phyloP scores from a whole-genome alignment of 2,888 invertebrate species.

The Latrodectus elegans region DNA sequence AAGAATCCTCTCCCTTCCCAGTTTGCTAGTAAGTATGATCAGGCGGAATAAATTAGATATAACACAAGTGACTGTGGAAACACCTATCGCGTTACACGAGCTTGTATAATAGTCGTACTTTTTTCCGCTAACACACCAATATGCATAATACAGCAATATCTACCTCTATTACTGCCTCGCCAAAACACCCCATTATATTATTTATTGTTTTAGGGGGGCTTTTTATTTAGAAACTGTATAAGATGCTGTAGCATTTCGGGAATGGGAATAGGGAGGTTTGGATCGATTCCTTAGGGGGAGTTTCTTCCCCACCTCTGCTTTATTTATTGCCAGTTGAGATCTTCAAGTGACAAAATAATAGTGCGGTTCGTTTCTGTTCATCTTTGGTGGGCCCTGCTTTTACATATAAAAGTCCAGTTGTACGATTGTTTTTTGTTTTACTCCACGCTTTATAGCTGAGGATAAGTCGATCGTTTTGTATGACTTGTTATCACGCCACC shows the following conservation, averaged over 20 bases:
- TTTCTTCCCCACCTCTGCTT: slow-evolving; percentile 19
- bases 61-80: slow-evolving; percentile 24
- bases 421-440: slow-evolving; percentile 7
- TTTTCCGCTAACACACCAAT: slow-evolving; percentile 43
- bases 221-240: slow-evolving; percentile 43
- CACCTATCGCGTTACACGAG: slow-evolving; percentile 48
- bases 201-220: slow-evolving; percentile 59
- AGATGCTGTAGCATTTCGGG: neutral
- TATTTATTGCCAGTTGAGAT: slow-evolving; percentile 51
- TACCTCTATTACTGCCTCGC: slow-evolving; percentile 33
- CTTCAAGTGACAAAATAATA: slow-evolving; percentile 52
- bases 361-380: slow-evolving; percentile 27
- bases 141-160: slow-evolving; percentile 67
- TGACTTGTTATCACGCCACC: slow-evolving; percentile 45
- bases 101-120: slow-evolving; percentile 43
- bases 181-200: slow-evolving; percentile 38
- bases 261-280: slow-evolving; percentile 17
- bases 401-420: slow-evolving; percentile 2
- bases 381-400: slow-evolving; percentile 46
- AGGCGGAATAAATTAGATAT: slow-evolving; percentile 58
- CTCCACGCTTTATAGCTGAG: neutral
- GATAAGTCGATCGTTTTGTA: slow-evolving; percentile 7
- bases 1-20: slow-evolving; percentile 4
- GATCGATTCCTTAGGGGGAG: slow-evolving; percentile 46
- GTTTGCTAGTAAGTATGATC: slow-evolving; percentile 19